Base-by-base conservation (phyloP, 2,113 vertebrate species). In the Menidia beryllina region DNA sequence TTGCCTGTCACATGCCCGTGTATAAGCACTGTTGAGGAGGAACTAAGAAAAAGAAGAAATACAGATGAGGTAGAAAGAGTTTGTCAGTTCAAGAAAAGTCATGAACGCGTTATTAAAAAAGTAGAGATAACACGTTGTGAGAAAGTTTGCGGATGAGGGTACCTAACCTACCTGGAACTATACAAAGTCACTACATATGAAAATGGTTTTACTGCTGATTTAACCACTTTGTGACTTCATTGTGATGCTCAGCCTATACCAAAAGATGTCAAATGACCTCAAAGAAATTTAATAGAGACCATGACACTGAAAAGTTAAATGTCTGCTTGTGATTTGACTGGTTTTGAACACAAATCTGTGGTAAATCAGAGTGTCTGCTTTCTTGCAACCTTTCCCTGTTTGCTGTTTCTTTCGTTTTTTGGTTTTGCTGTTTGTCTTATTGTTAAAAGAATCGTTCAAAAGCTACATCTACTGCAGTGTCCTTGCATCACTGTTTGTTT, bases 1-100 rank as follows among this genome's bases (percentile, higher is more conserved):
- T 66, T 76, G 68, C 84, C 82, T 90, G 85, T 89, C 91, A 81
- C 77, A 80, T 67, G 84, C 86, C 70, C 67, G 83, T 79, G 81
- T 84, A 85, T 45, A 5, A 54, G 19, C 65, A 13, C 59, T 50
- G 75, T 81, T 67, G 69, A 25, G 77, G 66, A 54, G 38, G 43
- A 60, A 25, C 64, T 34, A 4, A 82, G 27, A 43, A 36, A 49
- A 54, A 65, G 45, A 36, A 49, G 14, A 75, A 59, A 49, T 19
- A 24, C 34, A 52, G 51, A 27, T 15, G 45, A 51, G 60, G 75
- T 75, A 71, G 24, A 45, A 38, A 25, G 56, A 77, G 54, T 73
- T 76, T 49, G 24, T 11, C 24, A 62, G 6, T 26, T 25, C 17
- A 49, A 34, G n/a, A 21, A n/a, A 52, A 56, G 49, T 26, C n/a